phyloP scores from a whole-genome alignment of 2,113 vertebrate genomes.

The Paralichthys olivaceus region DNA sequence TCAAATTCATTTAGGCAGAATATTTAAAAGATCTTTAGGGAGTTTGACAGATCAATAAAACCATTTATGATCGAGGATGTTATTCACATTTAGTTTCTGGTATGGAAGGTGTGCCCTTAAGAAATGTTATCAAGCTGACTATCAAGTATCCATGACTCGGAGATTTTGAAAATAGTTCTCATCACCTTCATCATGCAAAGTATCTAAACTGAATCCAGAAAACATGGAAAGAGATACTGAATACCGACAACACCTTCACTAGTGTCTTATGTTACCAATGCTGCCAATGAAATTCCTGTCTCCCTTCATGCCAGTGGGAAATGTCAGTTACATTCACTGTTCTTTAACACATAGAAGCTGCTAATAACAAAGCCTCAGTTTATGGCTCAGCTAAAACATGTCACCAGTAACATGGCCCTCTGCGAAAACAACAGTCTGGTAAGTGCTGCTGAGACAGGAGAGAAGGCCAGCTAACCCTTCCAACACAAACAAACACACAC shows the following conservation, averaged over 20 bases:
- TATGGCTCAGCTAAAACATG: slow-evolving; percentile 50
- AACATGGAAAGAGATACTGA: slow-evolving; percentile 7
- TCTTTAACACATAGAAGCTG: slow-evolving; percentile 49
- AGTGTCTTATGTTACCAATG: slow-evolving; percentile 15
- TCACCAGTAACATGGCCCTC: slow-evolving; percentile 46
- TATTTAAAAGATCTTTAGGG: background rate
- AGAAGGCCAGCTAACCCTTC: slow-evolving; percentile 45
- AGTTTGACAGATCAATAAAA: background rate
- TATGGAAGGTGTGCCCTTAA: slow-evolving; percentile 39
- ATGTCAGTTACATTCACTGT: slow-evolving; percentile 22
- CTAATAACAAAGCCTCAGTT: slow-evolving; percentile 56
- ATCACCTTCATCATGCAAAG: slow-evolving; percentile 38
- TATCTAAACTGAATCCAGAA: slow-evolving; percentile 7
- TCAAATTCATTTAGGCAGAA: background rate
- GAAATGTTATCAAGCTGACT: slow-evolving; percentile 58
- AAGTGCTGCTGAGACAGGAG: slow-evolving; percentile 43
- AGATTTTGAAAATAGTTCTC: slow-evolving; percentile 62
- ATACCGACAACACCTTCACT: slow-evolving; percentile 16
- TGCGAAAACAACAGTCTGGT: slow-evolving; percentile 62
- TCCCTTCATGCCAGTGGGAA: slow-evolving; percentile 13
- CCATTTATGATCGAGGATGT: background rate
- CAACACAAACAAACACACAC: slow-evolving; percentile 36
- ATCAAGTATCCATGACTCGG: slow-evolving; percentile 51
- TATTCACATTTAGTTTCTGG: slow-evolving; percentile 15
- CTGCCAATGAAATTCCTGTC: background rate